These are phyloP conservation scores for Pasiphila rectangulata DNA, from an alignment of 2,888 invertebrate species.

Conservation along the genomic window DNA sequence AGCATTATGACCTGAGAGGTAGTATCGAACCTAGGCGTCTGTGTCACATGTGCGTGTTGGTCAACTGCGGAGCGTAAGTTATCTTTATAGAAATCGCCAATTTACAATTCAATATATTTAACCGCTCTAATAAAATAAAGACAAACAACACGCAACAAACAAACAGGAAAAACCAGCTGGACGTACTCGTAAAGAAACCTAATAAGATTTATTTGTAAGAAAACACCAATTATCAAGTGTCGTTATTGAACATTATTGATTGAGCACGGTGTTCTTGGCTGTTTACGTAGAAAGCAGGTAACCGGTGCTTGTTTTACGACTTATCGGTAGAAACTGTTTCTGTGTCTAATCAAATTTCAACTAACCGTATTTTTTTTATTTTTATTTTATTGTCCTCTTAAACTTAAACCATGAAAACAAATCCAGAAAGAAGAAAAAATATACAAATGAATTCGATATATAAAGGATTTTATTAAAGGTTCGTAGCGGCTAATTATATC, in stretches of 20 bases:
- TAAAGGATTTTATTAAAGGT: too few species aligned
- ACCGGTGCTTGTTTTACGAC: neutral
- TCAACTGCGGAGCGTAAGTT: too few species aligned
- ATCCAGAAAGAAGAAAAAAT: too few species aligned
- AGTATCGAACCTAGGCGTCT: too few species aligned
- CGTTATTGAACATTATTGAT: conserved; percentile 33
- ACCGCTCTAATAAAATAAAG: neutral
- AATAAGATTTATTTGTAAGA: conserved; percentile 26
- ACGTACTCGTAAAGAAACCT: conserved; percentile 28
- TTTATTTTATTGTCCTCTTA: too few species aligned
- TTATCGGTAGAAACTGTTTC: neutral
- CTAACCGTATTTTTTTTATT: too few species aligned
- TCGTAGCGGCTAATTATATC: too few species aligned
- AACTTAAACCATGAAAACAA: too few species aligned
- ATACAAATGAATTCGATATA: too few species aligned
- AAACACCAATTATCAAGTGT: conserved; percentile 17
- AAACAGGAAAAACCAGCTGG: conserved; percentile 8
- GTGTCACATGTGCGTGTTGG: too few species aligned
- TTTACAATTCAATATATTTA: neutral
- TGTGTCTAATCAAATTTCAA: too few species aligned
- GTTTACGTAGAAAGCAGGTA: conserved; percentile 1
- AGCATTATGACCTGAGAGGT: too few species aligned
- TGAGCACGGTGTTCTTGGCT: conserved; percentile 26
- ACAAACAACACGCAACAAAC: neutral
- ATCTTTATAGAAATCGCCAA: neutral